phyloP scores from a whole-genome alignment of 2,888 invertebrate species.

The Epinotia nisella region DNA sequence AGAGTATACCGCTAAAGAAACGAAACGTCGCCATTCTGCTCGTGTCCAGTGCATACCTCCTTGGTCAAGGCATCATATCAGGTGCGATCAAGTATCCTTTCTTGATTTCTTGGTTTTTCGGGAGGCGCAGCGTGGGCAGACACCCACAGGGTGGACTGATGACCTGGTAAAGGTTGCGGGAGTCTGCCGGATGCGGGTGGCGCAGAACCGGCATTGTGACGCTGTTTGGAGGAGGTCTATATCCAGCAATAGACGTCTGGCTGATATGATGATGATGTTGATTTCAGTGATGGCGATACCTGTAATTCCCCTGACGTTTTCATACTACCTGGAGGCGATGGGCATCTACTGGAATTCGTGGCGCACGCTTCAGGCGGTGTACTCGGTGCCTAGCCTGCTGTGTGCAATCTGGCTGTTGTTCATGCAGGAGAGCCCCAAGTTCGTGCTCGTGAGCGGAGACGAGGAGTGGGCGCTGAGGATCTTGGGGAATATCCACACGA shows the following conservation, averaged over 20 bases:
- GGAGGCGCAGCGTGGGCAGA: no score
- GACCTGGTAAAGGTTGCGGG: no score
- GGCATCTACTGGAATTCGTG: slow-evolving; percentile 88
- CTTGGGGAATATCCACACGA: slow-evolving; percentile 62
- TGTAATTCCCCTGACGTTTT: slow-evolving; percentile 84
- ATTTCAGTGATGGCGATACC: slow-evolving; percentile 86
- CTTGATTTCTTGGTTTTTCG: no score
- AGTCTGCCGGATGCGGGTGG: no score
- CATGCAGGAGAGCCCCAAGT: slow-evolving; percentile 92
- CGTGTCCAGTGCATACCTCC: slow-evolving; percentile 63
- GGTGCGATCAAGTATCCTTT: slow-evolving; percentile 50
- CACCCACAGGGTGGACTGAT: no score
- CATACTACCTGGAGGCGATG: slow-evolving; percentile 65
- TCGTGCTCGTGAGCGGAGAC: slow-evolving; percentile 85
- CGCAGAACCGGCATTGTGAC: no score
- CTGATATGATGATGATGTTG: background rate
- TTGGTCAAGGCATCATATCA: slow-evolving; percentile 66
- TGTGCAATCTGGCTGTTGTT: slow-evolving; percentile 83
- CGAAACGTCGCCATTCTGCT: slow-evolving; percentile 62
- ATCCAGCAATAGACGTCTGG: no score
- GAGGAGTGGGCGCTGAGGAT: slow-evolving; percentile 80
- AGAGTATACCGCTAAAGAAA: slow-evolving; percentile 62
- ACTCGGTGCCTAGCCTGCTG: slow-evolving; percentile 86
- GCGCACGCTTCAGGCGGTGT: slow-evolving; percentile 87
- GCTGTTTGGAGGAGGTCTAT: no score